These are phyloP conservation scores for Euthynnus affinis DNA, from an alignment of 2,797 vertebrate species.

Conservation along the genomic window DNA sequence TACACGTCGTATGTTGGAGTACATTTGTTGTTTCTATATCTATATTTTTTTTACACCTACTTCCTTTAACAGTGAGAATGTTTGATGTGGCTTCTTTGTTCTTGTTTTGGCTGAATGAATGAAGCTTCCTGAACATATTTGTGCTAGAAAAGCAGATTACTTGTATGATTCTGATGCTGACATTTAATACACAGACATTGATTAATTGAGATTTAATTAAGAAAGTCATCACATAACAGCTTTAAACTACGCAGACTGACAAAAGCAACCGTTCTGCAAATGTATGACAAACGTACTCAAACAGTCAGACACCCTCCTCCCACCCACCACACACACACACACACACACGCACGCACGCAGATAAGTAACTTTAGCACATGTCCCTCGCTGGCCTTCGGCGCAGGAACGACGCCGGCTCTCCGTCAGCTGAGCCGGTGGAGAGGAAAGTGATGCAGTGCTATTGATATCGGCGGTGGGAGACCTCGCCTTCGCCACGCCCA, in stretches of 20 bases:
- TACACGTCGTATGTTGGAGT: too few species aligned
- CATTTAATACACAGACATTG: too few species aligned
- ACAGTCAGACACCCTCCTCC: not conserved
- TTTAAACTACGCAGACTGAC: not conserved
- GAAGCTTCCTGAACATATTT: too few species aligned
- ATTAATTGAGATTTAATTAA: too few species aligned
- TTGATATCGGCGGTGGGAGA: conserved; percentile 58
- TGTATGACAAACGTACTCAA: not conserved
- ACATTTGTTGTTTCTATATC: too few species aligned
- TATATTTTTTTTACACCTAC: too few species aligned
- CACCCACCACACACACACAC: not conserved
- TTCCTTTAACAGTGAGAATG: too few species aligned
- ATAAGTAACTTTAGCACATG: conserved; percentile 6
- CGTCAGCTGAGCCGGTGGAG: conserved; percentile 33
- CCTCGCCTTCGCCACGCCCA: conserved; percentile 50
- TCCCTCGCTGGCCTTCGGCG: not conserved
- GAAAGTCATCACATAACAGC: not conserved
- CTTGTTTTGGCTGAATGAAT: too few species aligned
- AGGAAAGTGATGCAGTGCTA: conserved; percentile 43
- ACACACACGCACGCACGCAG: conserved; percentile 13
- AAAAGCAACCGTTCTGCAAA: not conserved
- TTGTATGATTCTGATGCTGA: too few species aligned
- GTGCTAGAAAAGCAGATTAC: too few species aligned
- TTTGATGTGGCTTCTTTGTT: too few species aligned
- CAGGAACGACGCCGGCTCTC: not conserved